Evolutionary conservation across 2,113 vertebrate genomes (phyloP).

Genomic region (Myodes glareolus): DNA sequence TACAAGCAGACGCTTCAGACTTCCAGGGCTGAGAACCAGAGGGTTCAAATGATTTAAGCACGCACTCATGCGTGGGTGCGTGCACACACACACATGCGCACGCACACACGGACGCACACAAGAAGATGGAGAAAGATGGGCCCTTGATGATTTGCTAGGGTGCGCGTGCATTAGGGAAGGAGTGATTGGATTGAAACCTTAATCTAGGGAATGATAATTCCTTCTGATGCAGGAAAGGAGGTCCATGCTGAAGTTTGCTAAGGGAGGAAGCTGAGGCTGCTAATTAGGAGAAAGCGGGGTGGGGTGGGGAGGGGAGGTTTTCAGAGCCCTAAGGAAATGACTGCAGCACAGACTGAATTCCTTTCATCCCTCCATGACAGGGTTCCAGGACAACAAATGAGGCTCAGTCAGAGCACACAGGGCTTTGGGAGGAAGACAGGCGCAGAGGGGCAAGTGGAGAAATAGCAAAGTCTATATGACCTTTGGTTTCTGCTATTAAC

Average conservation of each 20-base stretch:
- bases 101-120: neutral
- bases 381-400: constrained; percentile 17
- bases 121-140: neutral
- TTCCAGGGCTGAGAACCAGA: constrained; percentile 40
- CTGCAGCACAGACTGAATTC: constrained; percentile 52
- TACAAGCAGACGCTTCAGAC: constrained; percentile 36
- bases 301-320: constrained; percentile 51
- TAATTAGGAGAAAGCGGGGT: constrained; percentile 66
- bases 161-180: neutral
- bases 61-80: too few species aligned
- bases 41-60: neutral
- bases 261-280: constrained; percentile 43
- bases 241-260: constrained; percentile 13
- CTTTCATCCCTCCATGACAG: constrained; percentile 61
- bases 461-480: neutral
- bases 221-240: neutral
- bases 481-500: constrained; percentile 55
- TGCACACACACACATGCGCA: too few species aligned
- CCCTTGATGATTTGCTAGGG: neutral
- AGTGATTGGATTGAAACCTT: constrained; percentile 46
- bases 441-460: neutral
- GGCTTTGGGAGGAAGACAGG: neutral
- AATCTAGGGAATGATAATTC: neutral
- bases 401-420: constrained; percentile 18
- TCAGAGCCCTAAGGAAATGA: constrained; percentile 61